Evolutionary conservation across 2,113 vertebrate species (phyloP), one percentile per base, ranked within the genome.

Genomic region (Otolemur garnettii): DNA sequence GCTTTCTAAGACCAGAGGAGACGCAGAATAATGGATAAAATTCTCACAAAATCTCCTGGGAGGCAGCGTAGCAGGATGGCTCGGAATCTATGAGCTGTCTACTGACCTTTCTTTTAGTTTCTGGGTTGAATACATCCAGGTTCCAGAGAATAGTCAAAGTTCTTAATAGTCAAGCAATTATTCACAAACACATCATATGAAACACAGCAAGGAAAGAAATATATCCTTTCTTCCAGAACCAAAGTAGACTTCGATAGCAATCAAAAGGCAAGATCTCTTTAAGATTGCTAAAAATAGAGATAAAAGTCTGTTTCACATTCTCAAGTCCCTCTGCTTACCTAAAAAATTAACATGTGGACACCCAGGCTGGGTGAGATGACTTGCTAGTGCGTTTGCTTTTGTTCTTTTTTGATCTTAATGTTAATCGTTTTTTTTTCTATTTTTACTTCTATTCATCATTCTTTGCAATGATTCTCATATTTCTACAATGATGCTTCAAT

Each of bases 371-470:
- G 30, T 66, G 15, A 71, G 9, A 19, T 60, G 45, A 83, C 69
- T 94, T 83, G 35, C 17, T 83, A 87, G 74, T 77, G 30, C 53
- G n/a, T 90, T 86, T 79, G 86, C 55, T 90, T 86, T 55, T 83
- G 18, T 60, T 91, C 28, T 1, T 69, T 87, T 79, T 33, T 72
- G 64, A 66, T 71, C 53, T 91, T 69, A 86, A 79, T 35, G 69
- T 90, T 74, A 87, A 75, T 74, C n/a, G 33, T 66, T 90, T 85
- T n/a, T 50, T 75, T 80, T n/a, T 45, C 57, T 82, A 91, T 72
- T 77, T 62, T 11, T 64, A 75, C 22, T 62, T 95, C 69, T 35
- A 4, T 79, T 60, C 62, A 35, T 35, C 15, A 92, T 66, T 82
- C n/a, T 92, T 95, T 78, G 35, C 35, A 78, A 35, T 68, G 38